phyloP scores from a whole-genome alignment of 2,113 vertebrate species.

The Aptenodytes patagonicus region DNA sequence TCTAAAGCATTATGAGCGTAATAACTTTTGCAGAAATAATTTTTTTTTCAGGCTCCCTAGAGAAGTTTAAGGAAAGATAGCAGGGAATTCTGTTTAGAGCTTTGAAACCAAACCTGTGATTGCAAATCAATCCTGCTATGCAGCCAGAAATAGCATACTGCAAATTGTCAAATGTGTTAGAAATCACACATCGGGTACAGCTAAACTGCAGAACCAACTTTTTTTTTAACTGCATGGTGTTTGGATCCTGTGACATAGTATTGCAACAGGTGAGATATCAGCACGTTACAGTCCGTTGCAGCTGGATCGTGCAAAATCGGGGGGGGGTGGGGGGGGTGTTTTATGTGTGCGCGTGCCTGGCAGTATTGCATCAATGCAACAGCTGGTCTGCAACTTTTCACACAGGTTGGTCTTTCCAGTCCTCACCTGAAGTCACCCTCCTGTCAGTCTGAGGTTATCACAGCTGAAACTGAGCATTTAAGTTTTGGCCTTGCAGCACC shows the following conservation, averaged over 20 bases:
- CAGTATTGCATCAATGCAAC: not conserved
- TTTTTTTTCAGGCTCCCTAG: not conserved
- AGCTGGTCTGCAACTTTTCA: not conserved
- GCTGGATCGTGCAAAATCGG: not conserved
- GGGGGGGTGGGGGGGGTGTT: not conserved
- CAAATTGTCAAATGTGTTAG: conserved; percentile 57
- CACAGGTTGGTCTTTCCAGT: not conserved
- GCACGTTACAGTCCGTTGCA: not conserved
- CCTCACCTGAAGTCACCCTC: not conserved
- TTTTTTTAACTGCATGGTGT: not conserved
- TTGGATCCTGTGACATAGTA: conserved; percentile 33
- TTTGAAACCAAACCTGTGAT: not conserved
- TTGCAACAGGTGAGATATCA: conserved; percentile 21
- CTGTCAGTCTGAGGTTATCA: not conserved
- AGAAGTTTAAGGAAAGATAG: not conserved
- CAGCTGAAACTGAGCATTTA: not conserved
- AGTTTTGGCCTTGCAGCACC: not conserved
- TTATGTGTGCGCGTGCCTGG: not conserved
- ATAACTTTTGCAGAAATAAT: not conserved
- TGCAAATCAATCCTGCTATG: not conserved
- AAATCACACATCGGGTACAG: conserved; percentile 56
- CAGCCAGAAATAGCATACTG: conserved; percentile 29
- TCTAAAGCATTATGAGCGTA: not conserved
- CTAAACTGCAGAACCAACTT: conserved; percentile 19
- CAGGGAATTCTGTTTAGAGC: not conserved